Evolutionary conservation across 2,888 invertebrate genomes (phyloP).

Genomic region (Limenitis camilla): DNA sequence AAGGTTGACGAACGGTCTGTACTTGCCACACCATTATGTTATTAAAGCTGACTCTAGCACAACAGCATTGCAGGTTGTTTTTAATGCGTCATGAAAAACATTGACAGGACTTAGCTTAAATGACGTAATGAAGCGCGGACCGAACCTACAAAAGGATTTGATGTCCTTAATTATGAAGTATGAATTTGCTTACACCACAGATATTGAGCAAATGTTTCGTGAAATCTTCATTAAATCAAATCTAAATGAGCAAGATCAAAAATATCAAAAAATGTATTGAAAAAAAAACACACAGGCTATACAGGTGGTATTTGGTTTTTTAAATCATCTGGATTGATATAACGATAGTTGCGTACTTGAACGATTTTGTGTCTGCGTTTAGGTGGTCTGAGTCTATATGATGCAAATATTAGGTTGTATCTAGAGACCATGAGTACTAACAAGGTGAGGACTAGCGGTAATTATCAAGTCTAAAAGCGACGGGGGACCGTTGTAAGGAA

Average conservation of each 20-base stretch:
- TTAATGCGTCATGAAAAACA: conserved; percentile 12
- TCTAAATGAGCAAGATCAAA: conserved; percentile 19
- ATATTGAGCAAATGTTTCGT: conserved; percentile 27
- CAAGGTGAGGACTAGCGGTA: too few species aligned
- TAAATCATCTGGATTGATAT: too few species aligned
- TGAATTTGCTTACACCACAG: conserved; percentile 22
- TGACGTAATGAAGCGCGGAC: conserved; percentile 25
- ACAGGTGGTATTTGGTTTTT: too few species aligned
- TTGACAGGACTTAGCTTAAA: conserved; percentile 22
- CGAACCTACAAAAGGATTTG: conserved; percentile 21
- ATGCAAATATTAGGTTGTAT: too few species aligned
- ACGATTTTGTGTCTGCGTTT: too few species aligned
- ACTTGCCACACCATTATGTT: too few species aligned
- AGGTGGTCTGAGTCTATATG: too few species aligned
- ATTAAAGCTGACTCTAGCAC: background rate
- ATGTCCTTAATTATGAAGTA: conserved; percentile 15
- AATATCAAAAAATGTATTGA: conserved; percentile 25
- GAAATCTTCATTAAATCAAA: conserved; percentile 20
- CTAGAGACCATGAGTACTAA: too few species aligned
- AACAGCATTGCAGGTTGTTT: conserved; percentile 1
- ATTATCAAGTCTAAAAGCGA: too few species aligned
- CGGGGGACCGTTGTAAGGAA: too few species aligned
- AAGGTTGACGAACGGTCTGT: too few species aligned
- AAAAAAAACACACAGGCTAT: background rate
- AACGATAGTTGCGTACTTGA: too few species aligned